These are phyloP conservation scores for Ciconia stormi DNA, from an alignment of 2,113 vertebrate species.

Conservation along the genomic window DNA sequence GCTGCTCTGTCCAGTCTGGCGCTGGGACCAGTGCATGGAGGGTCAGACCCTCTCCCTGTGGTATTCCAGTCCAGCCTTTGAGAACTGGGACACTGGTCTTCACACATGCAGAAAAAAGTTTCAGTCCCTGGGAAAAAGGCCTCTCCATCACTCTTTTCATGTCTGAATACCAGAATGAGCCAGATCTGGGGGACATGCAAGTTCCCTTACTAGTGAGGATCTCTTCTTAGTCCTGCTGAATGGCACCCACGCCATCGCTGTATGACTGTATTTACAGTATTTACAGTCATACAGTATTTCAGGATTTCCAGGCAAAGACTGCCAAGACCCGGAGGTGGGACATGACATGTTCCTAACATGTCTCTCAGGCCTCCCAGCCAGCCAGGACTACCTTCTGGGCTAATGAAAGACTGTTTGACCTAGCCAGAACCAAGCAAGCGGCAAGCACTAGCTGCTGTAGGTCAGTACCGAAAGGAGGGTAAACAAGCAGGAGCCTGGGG, in stretches of 20 bases:
- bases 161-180: neutral
- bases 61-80: neutral
- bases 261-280: too few species aligned
- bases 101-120: too few species aligned
- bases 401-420: neutral
- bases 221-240: neutral
- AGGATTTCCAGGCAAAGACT: neutral
- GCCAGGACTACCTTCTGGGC: neutral
- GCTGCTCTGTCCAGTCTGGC: neutral
- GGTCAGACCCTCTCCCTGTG: neutral
- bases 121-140: neutral
- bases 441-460: neutral
- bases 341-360: accelerated
- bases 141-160: neutral
- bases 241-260: accelerated
- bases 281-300: neutral
- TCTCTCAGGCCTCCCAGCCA: neutral
- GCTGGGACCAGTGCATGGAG: neutral
- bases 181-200: neutral
- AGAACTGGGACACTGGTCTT: neutral
- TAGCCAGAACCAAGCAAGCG: neutral
- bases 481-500: accelerated
- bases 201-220: neutral
- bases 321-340: neutral
- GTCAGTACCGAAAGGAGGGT: neutral